phyloP scores from a whole-genome alignment of 2,888 invertebrate species.

The Cataglyphis altisquamis region DNA sequence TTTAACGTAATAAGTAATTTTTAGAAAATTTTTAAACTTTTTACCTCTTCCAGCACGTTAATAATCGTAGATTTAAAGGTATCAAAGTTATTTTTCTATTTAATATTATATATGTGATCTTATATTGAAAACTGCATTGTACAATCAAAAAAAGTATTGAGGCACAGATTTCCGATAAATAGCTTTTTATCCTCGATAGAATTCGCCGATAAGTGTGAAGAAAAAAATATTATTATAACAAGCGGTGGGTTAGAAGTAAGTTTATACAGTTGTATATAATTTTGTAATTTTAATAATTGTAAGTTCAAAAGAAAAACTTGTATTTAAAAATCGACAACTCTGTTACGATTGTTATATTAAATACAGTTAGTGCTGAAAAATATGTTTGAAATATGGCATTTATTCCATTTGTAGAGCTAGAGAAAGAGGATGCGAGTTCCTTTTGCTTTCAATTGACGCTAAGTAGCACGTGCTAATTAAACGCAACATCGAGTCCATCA shows the following conservation, averaged over 20 bases:
- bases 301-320: not conserved
- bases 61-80: not conserved
- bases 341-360: conserved; percentile 12
- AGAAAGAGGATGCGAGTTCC: conserved; percentile 47
- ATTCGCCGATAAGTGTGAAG: not conserved
- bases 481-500: not conserved
- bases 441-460: conserved; percentile 22
- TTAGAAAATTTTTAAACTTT: not conserved
- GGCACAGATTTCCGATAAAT: not conserved
- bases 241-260: not conserved
- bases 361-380: conserved; percentile 18
- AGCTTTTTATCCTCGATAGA: not conserved
- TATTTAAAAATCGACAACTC: not conserved
- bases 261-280: too few relatives aligned
- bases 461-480: conserved; percentile 38
- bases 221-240: not conserved
- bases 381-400: conserved; percentile 31
- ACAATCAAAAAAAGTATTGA: not conserved
- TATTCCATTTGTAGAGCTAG: conserved; percentile 43
- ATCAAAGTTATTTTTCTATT: not conserved
- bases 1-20: not conserved
- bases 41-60: not conserved
- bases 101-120: not conserved
- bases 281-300: not conserved
- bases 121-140: not conserved